Conservation (phyloP, 2,113 vertebrate species). For the Esox niger region DNA sequence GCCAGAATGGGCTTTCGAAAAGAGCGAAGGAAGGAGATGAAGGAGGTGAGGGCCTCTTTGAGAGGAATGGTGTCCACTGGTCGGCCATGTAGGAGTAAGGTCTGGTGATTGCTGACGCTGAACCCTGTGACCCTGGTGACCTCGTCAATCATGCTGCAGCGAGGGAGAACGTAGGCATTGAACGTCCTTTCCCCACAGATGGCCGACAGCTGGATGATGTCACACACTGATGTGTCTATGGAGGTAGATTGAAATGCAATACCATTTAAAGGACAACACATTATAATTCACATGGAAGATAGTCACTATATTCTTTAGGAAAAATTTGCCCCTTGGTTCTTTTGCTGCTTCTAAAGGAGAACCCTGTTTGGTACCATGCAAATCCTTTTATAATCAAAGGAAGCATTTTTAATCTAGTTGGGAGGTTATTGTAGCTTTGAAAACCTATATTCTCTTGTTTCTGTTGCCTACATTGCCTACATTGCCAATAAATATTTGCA, state of each 20-base stretch:
- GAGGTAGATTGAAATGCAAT: not conserved
- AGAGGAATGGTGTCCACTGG: slow-evolving; percentile 20
- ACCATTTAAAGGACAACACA: not conserved
- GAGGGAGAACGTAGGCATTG: slow-evolving; percentile 42
- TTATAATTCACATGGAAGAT: too few species aligned
- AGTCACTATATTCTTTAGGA: too few species aligned
- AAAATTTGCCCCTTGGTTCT: too few species aligned
- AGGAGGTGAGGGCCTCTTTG: slow-evolving; percentile 21
- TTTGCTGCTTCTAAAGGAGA: too few species aligned
- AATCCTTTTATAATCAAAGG: too few species aligned
- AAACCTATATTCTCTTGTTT: too few species aligned
- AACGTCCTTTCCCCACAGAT: slow-evolving; percentile 27
- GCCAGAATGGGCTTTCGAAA: slow-evolving; percentile 38
- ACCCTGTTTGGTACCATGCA: too few species aligned
- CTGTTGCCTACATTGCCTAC: too few species aligned
- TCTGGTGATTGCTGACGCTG: not conserved
- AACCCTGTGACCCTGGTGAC: slow-evolving; percentile 40
- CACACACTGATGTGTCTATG: slow-evolving; percentile 29
- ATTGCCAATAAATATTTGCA: too few species aligned
- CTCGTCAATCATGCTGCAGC: slow-evolving; percentile 15
- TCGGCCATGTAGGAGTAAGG: slow-evolving; percentile 4
- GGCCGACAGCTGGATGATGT: slow-evolving; percentile 51
- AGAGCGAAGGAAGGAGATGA: slow-evolving; percentile 38
- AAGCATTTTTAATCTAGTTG: too few species aligned
- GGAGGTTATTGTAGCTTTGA: too few species aligned